Conservation (phyloP, 2,797 vertebrate species). For the Labeo calbasu region DNA sequence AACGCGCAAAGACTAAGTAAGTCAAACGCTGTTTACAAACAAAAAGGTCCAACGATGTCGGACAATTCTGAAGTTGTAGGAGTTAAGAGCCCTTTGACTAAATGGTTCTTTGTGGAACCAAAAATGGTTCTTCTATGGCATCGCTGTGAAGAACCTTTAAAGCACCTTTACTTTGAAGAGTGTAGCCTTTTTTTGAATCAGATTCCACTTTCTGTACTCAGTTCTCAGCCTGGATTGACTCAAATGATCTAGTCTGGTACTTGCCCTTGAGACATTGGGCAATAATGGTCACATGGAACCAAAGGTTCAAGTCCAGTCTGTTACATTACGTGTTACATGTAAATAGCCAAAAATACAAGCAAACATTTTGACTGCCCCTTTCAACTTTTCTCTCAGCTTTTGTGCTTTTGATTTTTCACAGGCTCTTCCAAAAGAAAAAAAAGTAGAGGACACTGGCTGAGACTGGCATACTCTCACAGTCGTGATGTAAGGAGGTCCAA, state of each 20-base stretch:
- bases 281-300: no score
- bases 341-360: neutral
- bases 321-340: neutral
- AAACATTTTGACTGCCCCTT: neutral
- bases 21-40: no score
- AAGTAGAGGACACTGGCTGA: conserved; percentile 62
- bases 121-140: no score
- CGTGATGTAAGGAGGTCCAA: conserved; percentile 48
- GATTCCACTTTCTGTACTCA: neutral
- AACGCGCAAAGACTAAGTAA: no score
- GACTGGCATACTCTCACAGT: conserved; percentile 54
- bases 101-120: no score
- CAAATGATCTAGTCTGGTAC: neutral
- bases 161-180: no score
- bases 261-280: neutral
- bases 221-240: neutral
- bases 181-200: neutral
- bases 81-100: no score
- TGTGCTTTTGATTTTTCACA: conserved; percentile 60
- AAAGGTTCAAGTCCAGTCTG: neutral
- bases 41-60: no score
- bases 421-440: conserved; percentile 80
- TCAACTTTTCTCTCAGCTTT: conserved; percentile 66
- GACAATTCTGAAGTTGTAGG: no score
- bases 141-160: no score